These are phyloP conservation scores for Sphaerophoria taeniata DNA, from an alignment of 2,888 invertebrate genomes.

Conservation along the genomic window DNA sequence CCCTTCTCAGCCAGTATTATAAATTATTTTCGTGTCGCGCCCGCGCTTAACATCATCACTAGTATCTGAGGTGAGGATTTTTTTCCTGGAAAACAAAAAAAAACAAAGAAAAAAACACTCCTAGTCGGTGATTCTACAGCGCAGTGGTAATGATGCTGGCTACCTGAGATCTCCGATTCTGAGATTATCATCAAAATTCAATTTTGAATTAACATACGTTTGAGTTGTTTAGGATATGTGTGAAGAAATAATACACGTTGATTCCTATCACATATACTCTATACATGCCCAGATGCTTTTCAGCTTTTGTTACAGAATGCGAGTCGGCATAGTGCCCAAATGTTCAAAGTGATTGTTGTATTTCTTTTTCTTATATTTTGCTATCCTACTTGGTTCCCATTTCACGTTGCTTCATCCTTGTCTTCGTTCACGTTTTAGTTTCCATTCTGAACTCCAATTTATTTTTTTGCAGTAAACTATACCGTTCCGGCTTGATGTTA, in stretches of 20 bases:
- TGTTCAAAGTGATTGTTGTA: slow-evolving; percentile 58
- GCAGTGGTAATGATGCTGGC: slow-evolving; percentile 17
- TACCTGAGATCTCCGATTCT: slow-evolving; percentile 45
- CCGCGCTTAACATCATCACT: slow-evolving; percentile 70
- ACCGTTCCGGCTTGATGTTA: slow-evolving; percentile 56
- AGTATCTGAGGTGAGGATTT: slow-evolving; percentile 68
- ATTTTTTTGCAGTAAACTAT: slow-evolving; percentile 33
- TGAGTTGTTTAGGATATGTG: slow-evolving; percentile 30
- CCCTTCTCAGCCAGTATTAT: neutral
- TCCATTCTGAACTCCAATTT: slow-evolving; percentile 17
- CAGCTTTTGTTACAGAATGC: slow-evolving; percentile 56
- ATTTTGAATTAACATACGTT: slow-evolving; percentile 59
- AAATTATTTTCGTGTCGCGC: slow-evolving; percentile 62
- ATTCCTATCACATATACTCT: slow-evolving; percentile 26
- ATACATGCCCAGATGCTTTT: neutral
- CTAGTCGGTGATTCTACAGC: slow-evolving; percentile 6
- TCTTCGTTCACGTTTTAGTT: slow-evolving; percentile 10
- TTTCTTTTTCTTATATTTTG: neutral
- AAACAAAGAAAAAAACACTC: neutral
- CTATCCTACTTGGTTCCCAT: slow-evolving; percentile 15
- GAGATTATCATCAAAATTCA: slow-evolving; percentile 47
- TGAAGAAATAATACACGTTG: slow-evolving; percentile 29
- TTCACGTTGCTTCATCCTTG: slow-evolving; percentile 7
- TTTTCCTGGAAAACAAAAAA: slow-evolving; percentile 44
- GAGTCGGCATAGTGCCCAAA: slow-evolving; percentile 64